Percentiles rank a stretch among this genome's conserved stretches.
Conservation (phyloP, 2,888 invertebrate species). For the Volucella inflata region DNA sequence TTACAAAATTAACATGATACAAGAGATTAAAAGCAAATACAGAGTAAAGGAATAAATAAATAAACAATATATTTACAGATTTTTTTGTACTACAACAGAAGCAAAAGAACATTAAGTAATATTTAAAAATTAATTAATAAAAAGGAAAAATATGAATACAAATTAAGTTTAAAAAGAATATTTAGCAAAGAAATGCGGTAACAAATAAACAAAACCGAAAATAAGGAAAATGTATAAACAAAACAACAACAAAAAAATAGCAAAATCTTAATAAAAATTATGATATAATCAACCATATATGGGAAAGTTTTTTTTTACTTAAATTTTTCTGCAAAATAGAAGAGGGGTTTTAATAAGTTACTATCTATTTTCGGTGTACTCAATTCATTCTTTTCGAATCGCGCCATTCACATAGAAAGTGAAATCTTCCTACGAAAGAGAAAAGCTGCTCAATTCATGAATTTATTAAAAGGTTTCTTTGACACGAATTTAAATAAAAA, state of each 20-base stretch:
- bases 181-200: conserved; percentile 58
- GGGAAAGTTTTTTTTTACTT: conserved; percentile 56
- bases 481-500: conserved; percentile 27
- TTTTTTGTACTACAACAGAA: conserved; percentile 70
- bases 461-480: conserved; percentile 69
- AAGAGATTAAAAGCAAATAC: conserved; percentile 26
- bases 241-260: conserved; percentile 77
- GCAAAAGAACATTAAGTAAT: conserved; percentile 57
- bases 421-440: conserved; percentile 41
- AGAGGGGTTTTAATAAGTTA: neutral
- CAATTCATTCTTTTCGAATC: conserved; percentile 17
- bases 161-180: conserved; percentile 72
- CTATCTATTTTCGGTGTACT: neutral
- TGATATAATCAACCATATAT: conserved; percentile 80
- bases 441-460: conserved; percentile 43
- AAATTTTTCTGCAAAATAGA: conserved; percentile 24
- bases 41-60: conserved; percentile 67
- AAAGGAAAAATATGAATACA: conserved; percentile 76
- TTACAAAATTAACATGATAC: conserved; percentile 41
- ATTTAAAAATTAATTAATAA: conserved; percentile 75
- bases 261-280: conserved; percentile 82
- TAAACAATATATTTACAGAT: conserved; percentile 65
- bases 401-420: conserved; percentile 49
- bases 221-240: conserved; percentile 72
- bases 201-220: conserved; percentile 56